Evolutionary conservation across 2,113 vertebrate genomes (phyloP).

Genomic region (Paedocypris sp.): DNA sequence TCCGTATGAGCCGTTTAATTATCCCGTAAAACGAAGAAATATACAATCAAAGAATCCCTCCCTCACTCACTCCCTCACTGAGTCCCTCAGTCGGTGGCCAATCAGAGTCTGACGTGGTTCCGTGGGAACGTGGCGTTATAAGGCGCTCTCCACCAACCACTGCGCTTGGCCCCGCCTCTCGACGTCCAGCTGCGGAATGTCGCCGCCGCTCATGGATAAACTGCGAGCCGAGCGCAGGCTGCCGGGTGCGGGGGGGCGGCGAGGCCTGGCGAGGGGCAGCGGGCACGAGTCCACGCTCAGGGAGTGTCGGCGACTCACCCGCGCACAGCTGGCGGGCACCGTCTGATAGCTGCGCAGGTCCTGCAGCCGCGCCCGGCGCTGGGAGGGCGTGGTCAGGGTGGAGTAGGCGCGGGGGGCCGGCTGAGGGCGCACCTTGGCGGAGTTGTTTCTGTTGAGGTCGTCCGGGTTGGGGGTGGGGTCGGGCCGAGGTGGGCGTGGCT

Average conservation of each 20-base stretch:
- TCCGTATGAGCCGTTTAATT: slow-evolving; percentile 65
- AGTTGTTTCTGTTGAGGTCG: slow-evolving; percentile 92
- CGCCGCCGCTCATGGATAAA: slow-evolving; percentile 79
- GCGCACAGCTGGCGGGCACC: slow-evolving; percentile 68
- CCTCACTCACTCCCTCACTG: too few relatives aligned
- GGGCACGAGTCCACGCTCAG: slow-evolving; percentile 67
- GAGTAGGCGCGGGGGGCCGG: slow-evolving; percentile 41
- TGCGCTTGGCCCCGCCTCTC: slow-evolving; percentile 42
- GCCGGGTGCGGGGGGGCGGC: slow-evolving; percentile 42
- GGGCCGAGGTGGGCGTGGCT: slow-evolving; percentile 75
- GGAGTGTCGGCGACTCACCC: slow-evolving; percentile 74
- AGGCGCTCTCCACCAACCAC: slow-evolving; percentile 83
- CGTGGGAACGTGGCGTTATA: too few relatives aligned
- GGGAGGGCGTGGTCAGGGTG: slow-evolving; percentile 54
- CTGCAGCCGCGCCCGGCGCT: slow-evolving; percentile 67
- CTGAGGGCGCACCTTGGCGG: slow-evolving; percentile 62
- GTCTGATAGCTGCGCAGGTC: slow-evolving; percentile 84
- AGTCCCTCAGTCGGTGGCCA: too few relatives aligned
- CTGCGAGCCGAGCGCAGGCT: slow-evolving; percentile 75
- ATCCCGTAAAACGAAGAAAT: slow-evolving; percentile 75
- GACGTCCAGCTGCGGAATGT: slow-evolving; percentile 62
- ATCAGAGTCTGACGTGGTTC: too few relatives aligned
- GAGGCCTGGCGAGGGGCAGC: slow-evolving; percentile 50
- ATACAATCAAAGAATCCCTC: too few relatives aligned
- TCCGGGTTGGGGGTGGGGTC: slow-evolving; percentile 69